Base-by-base conservation (phyloP, 2,797 vertebrate species). In the Schizopygopsis malacanthus region DNA sequence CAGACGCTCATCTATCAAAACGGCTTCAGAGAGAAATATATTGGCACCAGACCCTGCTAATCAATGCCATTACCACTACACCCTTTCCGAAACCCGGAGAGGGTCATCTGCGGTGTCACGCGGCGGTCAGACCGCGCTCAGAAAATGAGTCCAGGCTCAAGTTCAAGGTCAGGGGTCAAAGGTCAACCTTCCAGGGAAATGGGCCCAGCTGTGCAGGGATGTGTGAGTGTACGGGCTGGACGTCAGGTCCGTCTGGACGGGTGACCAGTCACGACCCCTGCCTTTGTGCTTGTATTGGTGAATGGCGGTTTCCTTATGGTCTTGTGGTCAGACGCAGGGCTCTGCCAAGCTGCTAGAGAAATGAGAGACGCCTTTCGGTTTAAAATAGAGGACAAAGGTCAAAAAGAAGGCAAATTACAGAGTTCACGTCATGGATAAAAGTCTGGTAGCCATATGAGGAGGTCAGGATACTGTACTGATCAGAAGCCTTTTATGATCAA, bases 61-160 rank as follows among this genome's bases (percentile, higher is more conserved):
- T 95, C 95, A 93, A 95, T 95, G 89, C 93, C 93, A 95, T 95
- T 95, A 94, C 92, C 80, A 83, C 88, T 87, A 87, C 79, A 90
- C 84, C 79, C 84, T 84, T 52, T 65, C 70, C 83, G 65, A 85
- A 88, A 85, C 89, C 89, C 87, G 16, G 50, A 83, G 59, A 76
- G 70, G 85, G 82, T 88, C 87, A 77, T 83, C 87, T 73, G 77
- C 28, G 13, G 72, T 87, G 86, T 90, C 91, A 86, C 69, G 86
- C 79, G 88, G 79, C 56, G 85, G 39, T 85, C 70, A 6, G 52
- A 61, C 47, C 86, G 83, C 28, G 88, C 87, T 90, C 90, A 85
- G 92, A 89, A 90, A 79, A 81, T 39, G 77, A 85, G 78, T 86
- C 81, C 87, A 90, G 85, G 89, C 87, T 90, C 89, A 90, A 90